Evolutionary conservation across 2,888 invertebrate genomes (phyloP), one percentile per base, ranked within the genome.

Genomic region (Aquatica leii): DNA sequence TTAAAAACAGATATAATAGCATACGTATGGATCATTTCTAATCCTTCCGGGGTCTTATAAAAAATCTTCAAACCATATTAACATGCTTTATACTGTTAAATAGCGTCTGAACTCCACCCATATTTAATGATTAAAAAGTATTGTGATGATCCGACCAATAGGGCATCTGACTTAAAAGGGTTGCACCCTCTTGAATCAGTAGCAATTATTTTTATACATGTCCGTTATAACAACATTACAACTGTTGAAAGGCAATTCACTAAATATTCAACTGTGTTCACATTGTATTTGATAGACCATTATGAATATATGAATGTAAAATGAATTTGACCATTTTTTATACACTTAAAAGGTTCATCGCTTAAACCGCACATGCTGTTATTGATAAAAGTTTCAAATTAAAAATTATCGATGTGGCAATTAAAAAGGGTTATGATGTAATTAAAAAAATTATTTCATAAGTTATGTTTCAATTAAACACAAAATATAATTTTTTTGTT

Each of bases 201-300:
- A 62, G 73, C 75, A 74, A 76, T 76, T 75, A 77, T 77, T 76
- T 76, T 72, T 71, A 75, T 74, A 76, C 74, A 74, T 71, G 74
- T 75, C 75, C 76, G 76, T 77, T 77, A 76, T 76, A 73, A 75
- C 75, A 76, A 74, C 75, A 72, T 76, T 72, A 72, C 68, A 73
- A 74, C 74, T 73, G 72, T 73, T 73, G 71, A 72, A 73, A 71
- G 69, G 71, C 69, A 74, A 73, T 69, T 68, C 69, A 61, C 63
- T 54, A 62, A 72, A 74, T 76, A 77, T 77, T 76, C 74, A 75
- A 77, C 75, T 77, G 75, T 75, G 72, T 67, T 74, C 63, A 74
- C 70, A 75, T 77, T 77, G 76, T 77, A 69, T 68, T 75, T 71
- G 61, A 65, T 73, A 72, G 60, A 71, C 75, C 70, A 72, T 73